Evolutionary conservation across 2,113 vertebrate genomes (phyloP).

Genomic region (Vimba vimba): DNA sequence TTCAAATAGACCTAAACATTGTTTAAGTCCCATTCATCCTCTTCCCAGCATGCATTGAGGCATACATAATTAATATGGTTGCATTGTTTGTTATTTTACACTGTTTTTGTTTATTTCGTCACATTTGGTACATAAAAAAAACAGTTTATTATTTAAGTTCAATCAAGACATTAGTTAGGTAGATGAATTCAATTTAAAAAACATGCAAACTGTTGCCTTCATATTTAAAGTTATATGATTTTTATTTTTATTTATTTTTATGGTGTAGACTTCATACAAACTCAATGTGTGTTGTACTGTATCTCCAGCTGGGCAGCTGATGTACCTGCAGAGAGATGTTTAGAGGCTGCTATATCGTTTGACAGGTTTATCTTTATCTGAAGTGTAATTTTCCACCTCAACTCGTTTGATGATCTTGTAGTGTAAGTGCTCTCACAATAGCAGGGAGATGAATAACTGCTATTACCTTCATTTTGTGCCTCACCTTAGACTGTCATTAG

Average conservation of each 20-base stretch:
- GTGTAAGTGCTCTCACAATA: constrained; percentile 17
- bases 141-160: no score
- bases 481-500: constrained; percentile 16
- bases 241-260: background rate
- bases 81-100: background rate
- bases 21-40: background rate
- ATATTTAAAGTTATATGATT: background rate
- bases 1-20: background rate
- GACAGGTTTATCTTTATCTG: constrained; percentile 37
- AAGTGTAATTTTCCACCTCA: constrained; percentile 31
- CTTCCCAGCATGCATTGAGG: background rate
- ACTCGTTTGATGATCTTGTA: background rate
- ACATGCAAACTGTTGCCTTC: background rate
- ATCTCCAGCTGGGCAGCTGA: background rate
- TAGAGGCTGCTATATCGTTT: constrained; percentile 11
- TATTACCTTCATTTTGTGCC: constrained; percentile 2
- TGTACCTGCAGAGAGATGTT: constrained; percentile 14
- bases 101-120: background rate
- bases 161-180: background rate
- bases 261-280: background rate
- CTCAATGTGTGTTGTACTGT: background rate
- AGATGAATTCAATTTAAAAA: background rate
- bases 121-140: background rate
- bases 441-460: constrained; percentile 24
- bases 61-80: background rate